These are phyloP conservation scores for Oenanthe melanoleuca DNA, from an alignment of 2,113 vertebrate species.

Conservation along the genomic window DNA sequence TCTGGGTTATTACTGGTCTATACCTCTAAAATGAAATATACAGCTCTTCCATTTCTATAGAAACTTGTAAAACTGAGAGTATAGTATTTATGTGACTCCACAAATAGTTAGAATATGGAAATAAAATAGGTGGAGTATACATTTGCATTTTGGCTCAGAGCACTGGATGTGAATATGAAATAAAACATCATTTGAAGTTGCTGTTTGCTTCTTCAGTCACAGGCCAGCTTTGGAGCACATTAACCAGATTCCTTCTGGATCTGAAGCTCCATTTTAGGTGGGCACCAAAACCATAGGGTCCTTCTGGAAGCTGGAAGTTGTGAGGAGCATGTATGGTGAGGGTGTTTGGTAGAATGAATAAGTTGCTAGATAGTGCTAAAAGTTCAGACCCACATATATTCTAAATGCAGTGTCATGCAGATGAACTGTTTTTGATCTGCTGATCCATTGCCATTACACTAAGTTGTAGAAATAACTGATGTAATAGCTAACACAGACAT, in stretches of 20 bases:
- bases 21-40: background rate
- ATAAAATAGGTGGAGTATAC: background rate
- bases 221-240: background rate
- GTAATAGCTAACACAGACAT: background rate
- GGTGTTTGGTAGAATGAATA: background rate
- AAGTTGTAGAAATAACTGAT: background rate
- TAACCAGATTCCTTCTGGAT: background rate
- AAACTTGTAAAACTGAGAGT: background rate
- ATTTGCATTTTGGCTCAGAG: background rate
- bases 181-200: background rate
- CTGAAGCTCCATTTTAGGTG: background rate
- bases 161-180: background rate
- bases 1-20: background rate
- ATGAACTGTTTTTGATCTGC: background rate
- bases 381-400: background rate
- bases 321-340: background rate
- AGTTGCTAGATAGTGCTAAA: background rate
- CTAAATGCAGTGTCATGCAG: background rate
- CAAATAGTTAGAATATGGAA: background rate
- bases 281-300: background rate
- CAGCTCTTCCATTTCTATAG: background rate
- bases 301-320: background rate
- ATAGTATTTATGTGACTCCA: background rate
- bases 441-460: background rate
- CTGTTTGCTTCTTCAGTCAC: background rate